Percentiles rank a stretch among this genome's conserved stretches.
phyloP scores from a whole-genome alignment of 2,797 vertebrate genomes.

The Thaleichthys pacificus region DNA sequence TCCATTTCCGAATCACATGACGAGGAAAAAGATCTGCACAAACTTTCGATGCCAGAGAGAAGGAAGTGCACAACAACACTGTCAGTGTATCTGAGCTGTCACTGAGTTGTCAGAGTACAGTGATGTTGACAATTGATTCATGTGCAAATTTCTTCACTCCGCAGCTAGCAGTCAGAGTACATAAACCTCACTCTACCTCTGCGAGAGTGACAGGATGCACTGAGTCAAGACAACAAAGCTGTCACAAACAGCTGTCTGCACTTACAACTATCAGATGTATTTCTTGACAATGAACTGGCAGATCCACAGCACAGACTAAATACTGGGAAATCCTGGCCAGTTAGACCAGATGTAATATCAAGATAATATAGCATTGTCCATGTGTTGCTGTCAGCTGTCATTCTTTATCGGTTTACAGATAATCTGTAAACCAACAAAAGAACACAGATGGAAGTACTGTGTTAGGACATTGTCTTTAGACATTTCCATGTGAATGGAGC shows the following conservation, averaged over 20 bases:
- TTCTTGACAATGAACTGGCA: conserved; percentile 82
- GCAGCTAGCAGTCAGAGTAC: conserved; percentile 88
- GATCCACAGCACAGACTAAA: conserved; percentile 70
- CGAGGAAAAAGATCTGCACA: conserved; percentile 56
- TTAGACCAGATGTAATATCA: conserved; percentile 67
- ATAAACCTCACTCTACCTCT: conserved; percentile 87
- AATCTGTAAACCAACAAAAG: not conserved
- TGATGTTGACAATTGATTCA: conserved; percentile 96
- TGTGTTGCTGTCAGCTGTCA: conserved; percentile 61
- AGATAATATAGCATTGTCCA: conserved; percentile 60
- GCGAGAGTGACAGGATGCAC: conserved; percentile 91
- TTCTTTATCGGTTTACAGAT: conserved; percentile 27
- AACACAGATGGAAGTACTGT: not conserved
- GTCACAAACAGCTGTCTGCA: conserved; percentile 98
- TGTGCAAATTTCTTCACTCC: conserved; percentile 93
- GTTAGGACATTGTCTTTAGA: not conserved
- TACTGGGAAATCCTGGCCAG: conserved; percentile 71
- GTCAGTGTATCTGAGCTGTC: conserved; percentile 83
- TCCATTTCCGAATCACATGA: conserved; percentile 69
- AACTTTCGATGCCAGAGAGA: conserved; percentile 70
- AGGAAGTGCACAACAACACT: conserved; percentile 69
- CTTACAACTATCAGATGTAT: conserved; percentile 86
- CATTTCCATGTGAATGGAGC: not conserved
- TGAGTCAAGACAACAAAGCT: conserved; percentile 93
- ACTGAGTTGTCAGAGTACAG: conserved; percentile 80